A percentile compares a stretch with the other conserved stretches of the same genome.
Evolutionary conservation across 2,797 vertebrate species (phyloP).

Genomic region (Megalops cyprinoides): DNA sequence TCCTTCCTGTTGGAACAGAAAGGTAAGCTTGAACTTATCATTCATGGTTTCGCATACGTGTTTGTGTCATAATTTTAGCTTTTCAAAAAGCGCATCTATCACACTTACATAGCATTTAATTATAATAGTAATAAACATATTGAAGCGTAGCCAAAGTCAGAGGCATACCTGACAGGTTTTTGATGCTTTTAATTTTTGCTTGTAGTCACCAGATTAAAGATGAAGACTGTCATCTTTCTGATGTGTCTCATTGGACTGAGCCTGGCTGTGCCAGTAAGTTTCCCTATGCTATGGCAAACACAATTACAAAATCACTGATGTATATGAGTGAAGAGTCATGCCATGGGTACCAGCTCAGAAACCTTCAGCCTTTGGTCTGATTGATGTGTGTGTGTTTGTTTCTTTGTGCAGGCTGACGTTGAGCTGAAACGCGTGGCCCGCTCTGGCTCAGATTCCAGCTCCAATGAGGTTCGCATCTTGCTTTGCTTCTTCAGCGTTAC

Average conservation of each 20-base stretch:
- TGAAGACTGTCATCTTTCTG: constrained; percentile 38
- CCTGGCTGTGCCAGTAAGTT: constrained; percentile 40
- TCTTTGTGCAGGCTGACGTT: constrained; percentile 22
- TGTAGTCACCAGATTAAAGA: constrained; percentile 22
- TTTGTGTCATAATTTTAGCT: neutral
- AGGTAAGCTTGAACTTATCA: neutral
- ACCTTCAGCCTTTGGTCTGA: neutral
- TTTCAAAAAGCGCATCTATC: neutral
- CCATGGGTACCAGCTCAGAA: too few species aligned
- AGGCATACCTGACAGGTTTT: neutral
- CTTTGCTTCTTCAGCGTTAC: neutral
- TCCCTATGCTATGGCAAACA: neutral
- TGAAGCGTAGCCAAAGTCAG: neutral
- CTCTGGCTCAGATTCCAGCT: constrained; percentile 24
- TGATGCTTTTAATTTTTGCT: neutral
- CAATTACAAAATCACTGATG: neutral
- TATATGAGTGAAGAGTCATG: neutral
- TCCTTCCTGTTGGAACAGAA: neutral
- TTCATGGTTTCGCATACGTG: neutral
- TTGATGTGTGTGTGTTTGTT: too few species aligned
- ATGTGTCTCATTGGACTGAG: constrained; percentile 35
- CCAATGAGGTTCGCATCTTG: constrained; percentile 32
- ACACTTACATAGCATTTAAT: neutral
- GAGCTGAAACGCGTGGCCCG: neutral
- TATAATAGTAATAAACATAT: neutral